Conservation (phyloP, 2,113 vertebrate species). For the Nothoprocta perdicaria region DNA sequence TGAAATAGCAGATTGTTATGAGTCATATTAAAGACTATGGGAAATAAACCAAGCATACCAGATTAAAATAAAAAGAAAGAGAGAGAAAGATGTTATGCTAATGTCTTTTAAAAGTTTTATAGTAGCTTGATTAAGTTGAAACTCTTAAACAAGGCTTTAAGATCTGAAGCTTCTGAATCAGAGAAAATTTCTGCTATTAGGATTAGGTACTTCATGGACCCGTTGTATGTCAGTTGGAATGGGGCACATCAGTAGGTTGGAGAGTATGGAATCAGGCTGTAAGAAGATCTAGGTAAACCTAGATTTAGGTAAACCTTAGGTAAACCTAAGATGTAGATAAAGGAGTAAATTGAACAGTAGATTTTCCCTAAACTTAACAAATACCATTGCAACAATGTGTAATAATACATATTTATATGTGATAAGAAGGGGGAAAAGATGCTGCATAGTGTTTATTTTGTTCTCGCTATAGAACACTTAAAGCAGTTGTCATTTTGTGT, state of each 20-base stretch:
- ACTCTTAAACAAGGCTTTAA: not conserved
- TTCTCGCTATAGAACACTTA: not conserved
- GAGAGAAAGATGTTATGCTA: rapidly evolving
- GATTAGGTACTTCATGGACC: not conserved
- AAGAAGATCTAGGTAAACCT: not conserved
- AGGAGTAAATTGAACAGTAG: not conserved
- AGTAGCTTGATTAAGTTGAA: not conserved
- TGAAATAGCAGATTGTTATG: not conserved
- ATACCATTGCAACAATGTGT: not conserved
- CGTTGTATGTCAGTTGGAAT: not conserved
- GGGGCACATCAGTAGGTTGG: not conserved
- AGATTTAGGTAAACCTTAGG: no score
- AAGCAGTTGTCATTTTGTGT: not conserved
- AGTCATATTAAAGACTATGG: not conserved
- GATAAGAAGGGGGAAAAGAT: not conserved
- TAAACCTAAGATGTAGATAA: not conserved
- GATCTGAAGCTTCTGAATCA: not conserved
- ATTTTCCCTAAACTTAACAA: not conserved
- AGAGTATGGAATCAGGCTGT: not conserved
- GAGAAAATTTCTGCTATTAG: not conserved
- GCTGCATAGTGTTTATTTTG: not conserved
- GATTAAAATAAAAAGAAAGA: not conserved
- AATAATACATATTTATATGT: not conserved
- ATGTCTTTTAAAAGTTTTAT: not conserved
- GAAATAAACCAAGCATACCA: not conserved